These are phyloP conservation scores for Hyla sarda DNA, from an alignment of 2,113 vertebrate species.

Conservation along the genomic window DNA sequence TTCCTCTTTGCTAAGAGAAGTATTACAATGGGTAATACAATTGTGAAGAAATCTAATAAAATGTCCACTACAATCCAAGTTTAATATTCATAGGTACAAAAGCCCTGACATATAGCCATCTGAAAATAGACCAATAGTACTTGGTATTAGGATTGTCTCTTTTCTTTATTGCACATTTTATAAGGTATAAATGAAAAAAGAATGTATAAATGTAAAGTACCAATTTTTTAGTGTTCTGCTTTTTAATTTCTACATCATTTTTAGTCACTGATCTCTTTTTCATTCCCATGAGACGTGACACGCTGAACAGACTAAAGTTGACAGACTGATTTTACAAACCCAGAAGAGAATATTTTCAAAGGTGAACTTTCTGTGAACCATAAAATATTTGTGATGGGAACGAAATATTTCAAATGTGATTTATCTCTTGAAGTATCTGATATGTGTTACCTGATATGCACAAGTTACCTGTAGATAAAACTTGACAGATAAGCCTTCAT, in stretches of 20 bases:
- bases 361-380: not conserved
- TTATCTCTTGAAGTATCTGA: not conserved
- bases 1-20: too few species aligned
- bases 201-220: not conserved
- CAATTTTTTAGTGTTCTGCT: not conserved
- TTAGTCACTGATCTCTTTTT: conserved; percentile 3
- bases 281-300: conserved; percentile 5
- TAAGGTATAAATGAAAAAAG: not conserved
- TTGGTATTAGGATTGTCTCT: too few species aligned
- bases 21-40: too few species aligned
- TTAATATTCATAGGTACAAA: too few species aligned
- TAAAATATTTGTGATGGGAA: not conserved
- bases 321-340: not conserved
- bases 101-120: too few species aligned
- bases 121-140: too few species aligned
- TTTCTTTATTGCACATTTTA: too few species aligned
- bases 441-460: not conserved
- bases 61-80: too few species aligned
- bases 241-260: not conserved
- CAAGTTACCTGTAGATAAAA: not conserved
- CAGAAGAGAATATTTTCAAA: not conserved
- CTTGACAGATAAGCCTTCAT: not conserved
- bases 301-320: not conserved
- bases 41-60: too few species aligned
- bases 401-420: not conserved